A percentile compares a stretch with the other conserved stretches of the same genome.
Conservation (phyloP, 2,888 invertebrate genomes). For the Lumbricus terrestris region DNA sequence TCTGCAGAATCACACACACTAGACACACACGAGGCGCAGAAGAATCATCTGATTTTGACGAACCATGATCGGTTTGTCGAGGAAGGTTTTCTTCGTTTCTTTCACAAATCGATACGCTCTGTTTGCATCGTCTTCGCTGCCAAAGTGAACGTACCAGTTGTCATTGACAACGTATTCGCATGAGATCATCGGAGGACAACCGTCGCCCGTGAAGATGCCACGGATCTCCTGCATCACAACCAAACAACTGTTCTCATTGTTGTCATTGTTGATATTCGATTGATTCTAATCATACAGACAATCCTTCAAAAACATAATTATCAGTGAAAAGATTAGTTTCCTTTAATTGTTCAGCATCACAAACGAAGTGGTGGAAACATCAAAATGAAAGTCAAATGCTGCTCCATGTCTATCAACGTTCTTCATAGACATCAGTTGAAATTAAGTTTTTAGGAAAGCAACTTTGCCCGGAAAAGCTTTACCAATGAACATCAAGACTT, state of each 20-base stretch:
- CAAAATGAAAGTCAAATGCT: not conserved
- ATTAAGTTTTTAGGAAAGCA: not conserved
- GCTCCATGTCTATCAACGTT: not conserved
- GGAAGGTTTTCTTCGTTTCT: not conserved
- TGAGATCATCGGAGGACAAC: not conserved
- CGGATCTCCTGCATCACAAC: not conserved
- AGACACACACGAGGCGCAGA: too few species aligned
- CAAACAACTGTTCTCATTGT: too few species aligned
- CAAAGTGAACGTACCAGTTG: slow-evolving; percentile 16
- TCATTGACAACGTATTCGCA: not conserved
- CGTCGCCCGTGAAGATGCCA: not conserved
- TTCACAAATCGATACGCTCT: not conserved
- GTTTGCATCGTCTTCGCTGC: slow-evolving; percentile 10
- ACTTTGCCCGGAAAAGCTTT: not conserved
- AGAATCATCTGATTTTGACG: not conserved
- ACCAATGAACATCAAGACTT: not conserved
- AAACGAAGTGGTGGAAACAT: not conserved
- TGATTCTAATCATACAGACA: not conserved
- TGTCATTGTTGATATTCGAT: not conserved
- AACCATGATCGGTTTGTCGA: not conserved
- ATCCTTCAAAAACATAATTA: too few species aligned
- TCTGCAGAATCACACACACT: too few species aligned
- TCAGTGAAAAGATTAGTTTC: not conserved
- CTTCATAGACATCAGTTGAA: not conserved
- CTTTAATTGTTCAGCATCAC: not conserved